phyloP scores from a whole-genome alignment of 2,113 vertebrate species.

The Chlorodrepanis virens region DNA sequence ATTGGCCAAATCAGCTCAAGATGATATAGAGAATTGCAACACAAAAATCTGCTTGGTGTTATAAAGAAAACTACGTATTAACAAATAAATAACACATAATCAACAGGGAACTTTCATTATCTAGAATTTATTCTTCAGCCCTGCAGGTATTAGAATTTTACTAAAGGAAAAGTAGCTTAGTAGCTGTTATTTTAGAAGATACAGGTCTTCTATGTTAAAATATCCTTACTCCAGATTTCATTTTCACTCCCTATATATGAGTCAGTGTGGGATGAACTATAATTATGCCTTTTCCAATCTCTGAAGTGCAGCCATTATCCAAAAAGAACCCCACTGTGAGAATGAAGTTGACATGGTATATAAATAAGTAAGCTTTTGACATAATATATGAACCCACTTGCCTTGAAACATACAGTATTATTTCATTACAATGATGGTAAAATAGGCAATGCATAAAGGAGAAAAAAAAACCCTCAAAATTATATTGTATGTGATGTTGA shows the following conservation, averaged over 20 bases:
- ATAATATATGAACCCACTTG: not conserved
- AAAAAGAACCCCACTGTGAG: not conserved
- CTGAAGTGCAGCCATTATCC: not conserved
- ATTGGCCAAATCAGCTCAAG: not conserved
- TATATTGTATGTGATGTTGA: not conserved
- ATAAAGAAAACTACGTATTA: not conserved
- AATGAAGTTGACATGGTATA: not conserved
- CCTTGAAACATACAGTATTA: not conserved
- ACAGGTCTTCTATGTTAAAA: not conserved
- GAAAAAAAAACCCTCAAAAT: not conserved
- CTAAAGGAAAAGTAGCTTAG: not conserved
- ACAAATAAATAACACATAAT: not conserved
- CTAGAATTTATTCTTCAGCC: not conserved
- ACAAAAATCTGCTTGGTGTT: not conserved
- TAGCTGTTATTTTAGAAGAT: not conserved
- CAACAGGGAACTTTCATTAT: not conserved
- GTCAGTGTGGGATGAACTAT: not conserved
- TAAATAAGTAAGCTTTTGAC: not conserved
- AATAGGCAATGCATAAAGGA: not conserved
- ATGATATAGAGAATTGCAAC: not conserved
- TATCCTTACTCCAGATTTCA: not conserved
- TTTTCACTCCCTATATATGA: not conserved
- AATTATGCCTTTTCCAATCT: not conserved
- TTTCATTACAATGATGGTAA: not conserved
- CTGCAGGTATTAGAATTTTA: not conserved